phyloP scores from a whole-genome alignment of 2,888 invertebrate species.

The Cistogaster globosa region DNA sequence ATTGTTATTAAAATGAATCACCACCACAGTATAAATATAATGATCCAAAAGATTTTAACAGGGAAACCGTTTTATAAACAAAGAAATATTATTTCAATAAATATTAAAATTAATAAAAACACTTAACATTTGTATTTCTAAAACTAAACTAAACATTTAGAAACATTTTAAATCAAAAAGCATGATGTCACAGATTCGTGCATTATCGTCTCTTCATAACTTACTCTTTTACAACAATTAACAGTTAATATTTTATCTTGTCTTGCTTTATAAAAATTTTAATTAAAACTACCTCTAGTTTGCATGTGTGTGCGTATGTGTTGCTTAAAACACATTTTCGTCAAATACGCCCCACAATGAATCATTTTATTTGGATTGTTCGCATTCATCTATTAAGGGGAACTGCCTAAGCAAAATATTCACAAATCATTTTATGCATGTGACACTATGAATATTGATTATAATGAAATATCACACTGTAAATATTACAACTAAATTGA shows the following conservation, averaged over 20 bases:
- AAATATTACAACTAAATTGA: constrained; percentile 28
- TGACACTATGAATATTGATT: constrained; percentile 47
- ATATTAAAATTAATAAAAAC: too few relatives aligned
- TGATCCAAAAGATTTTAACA: too few relatives aligned
- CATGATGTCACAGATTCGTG: constrained; percentile 21
- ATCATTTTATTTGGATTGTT: constrained; percentile 42
- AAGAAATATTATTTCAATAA: too few relatives aligned
- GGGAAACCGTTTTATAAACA: too few relatives aligned
- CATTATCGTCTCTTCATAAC: not conserved
- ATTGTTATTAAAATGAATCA: too few relatives aligned
- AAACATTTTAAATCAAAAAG: not conserved
- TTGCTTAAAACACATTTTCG: not conserved
- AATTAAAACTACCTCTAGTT: not conserved
- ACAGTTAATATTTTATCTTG: constrained; percentile 9
- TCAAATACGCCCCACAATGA: constrained; percentile 57
- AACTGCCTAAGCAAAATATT: not conserved
- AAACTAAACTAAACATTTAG: too few relatives aligned
- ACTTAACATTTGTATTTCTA: too few relatives aligned
- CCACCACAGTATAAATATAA: too few relatives aligned
- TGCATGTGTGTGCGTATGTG: not conserved
- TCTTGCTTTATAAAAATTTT: not conserved
- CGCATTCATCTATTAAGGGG: not conserved
- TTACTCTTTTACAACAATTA: not conserved
- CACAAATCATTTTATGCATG: constrained; percentile 26
- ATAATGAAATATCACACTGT: not conserved